These are phyloP conservation scores for Melanotaenia maccullochi DNA, from an alignment of 2,797 vertebrate genomes.

Conservation along the genomic window DNA sequence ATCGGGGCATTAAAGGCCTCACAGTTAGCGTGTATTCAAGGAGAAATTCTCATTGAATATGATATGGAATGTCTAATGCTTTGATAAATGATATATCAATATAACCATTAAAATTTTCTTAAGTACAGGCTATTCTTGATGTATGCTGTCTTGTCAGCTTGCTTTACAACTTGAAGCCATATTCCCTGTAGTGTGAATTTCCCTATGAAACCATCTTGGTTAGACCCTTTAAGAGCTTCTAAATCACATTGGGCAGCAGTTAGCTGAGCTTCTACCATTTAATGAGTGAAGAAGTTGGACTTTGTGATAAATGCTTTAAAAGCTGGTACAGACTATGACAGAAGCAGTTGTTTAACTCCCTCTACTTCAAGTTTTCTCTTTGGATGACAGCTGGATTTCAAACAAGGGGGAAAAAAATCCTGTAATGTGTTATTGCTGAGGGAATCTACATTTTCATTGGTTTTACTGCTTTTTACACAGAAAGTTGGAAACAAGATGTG, in stretches of 20 bases:
- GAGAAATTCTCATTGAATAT: conserved; percentile 1
- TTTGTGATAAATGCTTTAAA: not conserved
- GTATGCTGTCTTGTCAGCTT: not conserved
- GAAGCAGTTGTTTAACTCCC: not conserved
- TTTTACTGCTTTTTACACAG: no score
- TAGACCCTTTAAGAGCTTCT: conserved; percentile 7
- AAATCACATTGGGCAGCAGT: conserved; percentile 25
- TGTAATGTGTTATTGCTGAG: no score
- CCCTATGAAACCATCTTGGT: conserved; percentile 12
- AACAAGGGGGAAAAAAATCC: no score
- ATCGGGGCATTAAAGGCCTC: conserved; percentile 12
- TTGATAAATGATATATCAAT: conserved; percentile 6
- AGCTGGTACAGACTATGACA: not conserved
- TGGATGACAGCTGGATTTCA: not conserved
- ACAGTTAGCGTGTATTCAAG: not conserved
- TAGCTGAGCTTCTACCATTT: conserved; percentile 22
- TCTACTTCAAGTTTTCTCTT: not conserved
- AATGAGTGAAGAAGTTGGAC: conserved; percentile 8
- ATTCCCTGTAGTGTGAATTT: conserved; percentile 16
- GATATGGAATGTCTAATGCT: not conserved
- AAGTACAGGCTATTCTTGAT: conserved; percentile 6
- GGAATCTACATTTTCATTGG: no score
- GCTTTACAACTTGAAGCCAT: conserved; percentile 4
- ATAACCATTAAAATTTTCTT: conserved; percentile 10
- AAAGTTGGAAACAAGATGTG: no score